phyloP scores from a whole-genome alignment of 2,797 vertebrate species.

The Falco cherrug region DNA sequence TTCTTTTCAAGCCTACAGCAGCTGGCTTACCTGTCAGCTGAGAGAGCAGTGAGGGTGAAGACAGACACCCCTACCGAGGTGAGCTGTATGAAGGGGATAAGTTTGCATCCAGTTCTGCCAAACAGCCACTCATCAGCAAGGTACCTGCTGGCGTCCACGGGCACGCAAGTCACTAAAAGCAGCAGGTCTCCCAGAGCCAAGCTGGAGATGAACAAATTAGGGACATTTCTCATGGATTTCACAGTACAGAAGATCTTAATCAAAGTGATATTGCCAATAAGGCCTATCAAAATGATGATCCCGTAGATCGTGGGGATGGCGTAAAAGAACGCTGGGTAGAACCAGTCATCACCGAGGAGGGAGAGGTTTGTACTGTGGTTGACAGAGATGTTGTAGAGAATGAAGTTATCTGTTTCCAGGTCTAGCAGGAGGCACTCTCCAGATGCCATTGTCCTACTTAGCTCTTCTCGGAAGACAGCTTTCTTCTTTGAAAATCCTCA shows the following conservation, averaged over 20 bases:
- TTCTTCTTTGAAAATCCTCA: neutral
- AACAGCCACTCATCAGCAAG: conserved; percentile 93
- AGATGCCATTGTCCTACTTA: conserved; percentile 74
- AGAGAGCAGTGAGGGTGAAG: conserved; percentile 95
- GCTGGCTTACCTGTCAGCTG: conserved; percentile 92
- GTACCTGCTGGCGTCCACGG: conserved; percentile 94
- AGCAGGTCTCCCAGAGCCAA: conserved; percentile 93
- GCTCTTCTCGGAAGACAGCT: neutral
- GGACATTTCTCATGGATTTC: conserved; percentile 90
- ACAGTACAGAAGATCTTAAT: conserved; percentile 93
- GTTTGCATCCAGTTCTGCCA: conserved; percentile 92
- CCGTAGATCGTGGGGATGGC: conserved; percentile 88
- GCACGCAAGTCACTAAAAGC: conserved; percentile 91
- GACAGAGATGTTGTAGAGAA: conserved; percentile 70
- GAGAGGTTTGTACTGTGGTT: conserved; percentile 70
- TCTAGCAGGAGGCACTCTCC: conserved; percentile 74
- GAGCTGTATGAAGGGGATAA: conserved; percentile 95
- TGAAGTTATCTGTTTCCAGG: conserved; percentile 67
- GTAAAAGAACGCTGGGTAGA: conserved; percentile 81
- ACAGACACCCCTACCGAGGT: conserved; percentile 97
- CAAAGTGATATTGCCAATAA: conserved; percentile 92
- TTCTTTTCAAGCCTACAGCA: neutral
- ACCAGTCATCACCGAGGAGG: conserved; percentile 69
- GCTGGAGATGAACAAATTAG: conserved; percentile 95
- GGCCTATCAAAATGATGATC: conserved; percentile 87